Evolutionary conservation across 1,140 invertebrate species (phyloP), one percentile per base, ranked within the genome.

Genomic region (Drosophila littoralis): DNA sequence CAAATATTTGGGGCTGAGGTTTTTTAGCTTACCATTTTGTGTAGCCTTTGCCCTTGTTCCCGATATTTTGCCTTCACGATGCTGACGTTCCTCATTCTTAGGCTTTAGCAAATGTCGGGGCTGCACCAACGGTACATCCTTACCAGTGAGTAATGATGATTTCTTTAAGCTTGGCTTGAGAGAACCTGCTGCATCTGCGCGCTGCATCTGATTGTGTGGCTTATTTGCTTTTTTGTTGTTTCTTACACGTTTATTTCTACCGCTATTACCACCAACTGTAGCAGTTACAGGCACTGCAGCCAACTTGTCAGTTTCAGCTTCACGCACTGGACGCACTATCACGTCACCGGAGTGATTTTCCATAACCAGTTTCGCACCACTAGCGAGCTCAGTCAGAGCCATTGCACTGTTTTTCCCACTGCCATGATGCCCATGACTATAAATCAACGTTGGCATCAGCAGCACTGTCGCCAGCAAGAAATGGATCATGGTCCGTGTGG

Each of bases 141-240:
- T 71, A 7, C 38, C 58, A 28, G 22, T 50, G 7, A 10, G 35
- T 10, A 2, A 9, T 0, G 54, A 9, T 4, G 50, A 58, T 45
- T 89, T 83, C 33, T 74, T 79, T 38, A 50, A 54, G 9, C 64
- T 63, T 3, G 64, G 42, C 12, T 74, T 79, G 58, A 66, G 81
- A n/a, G 59, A 12, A n/a, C 42, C 75, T 0, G 35, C 48, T 2
- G 32, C 46, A 38, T 7, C 57, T 13, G 15, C 48, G 15, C 75
- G 66, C n/a, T 72, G 79, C 17, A 45, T 50, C 36, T 80, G 64
- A 52, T 79, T 72, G 9, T 66, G 63, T 2, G 67, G 35, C 60
- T 81, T 84, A 13, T 75, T 84, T 8, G 58, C 22, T 58, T 78
- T 89, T 13, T 73, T 76, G 57, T 84, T 77, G 40, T 75, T 78